Base-by-base conservation (phyloP, 2,797 vertebrate species). In the Balearica regulorum region DNA sequence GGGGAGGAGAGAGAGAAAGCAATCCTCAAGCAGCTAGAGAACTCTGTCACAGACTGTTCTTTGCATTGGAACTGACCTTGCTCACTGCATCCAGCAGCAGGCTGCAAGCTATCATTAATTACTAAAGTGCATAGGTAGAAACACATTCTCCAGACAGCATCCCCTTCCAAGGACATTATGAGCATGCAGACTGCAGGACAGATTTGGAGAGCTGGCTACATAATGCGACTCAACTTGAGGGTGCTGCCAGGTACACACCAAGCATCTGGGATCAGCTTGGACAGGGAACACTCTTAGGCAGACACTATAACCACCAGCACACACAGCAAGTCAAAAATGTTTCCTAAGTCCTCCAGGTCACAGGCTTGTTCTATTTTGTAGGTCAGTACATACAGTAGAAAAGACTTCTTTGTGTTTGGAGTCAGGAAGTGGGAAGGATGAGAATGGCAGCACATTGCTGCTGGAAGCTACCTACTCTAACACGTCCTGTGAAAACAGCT, bases 21-120 rank as follows among this genome's bases (percentile, higher is more conserved):
- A 64, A 55, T 4, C 60, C 79, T 15, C 46, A 31, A 20, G 62
- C 46, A 70, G 37, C 31, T 13, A 24, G 18, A 44, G 65, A 43
- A 25, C 66, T 8, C 7, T 13, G 54, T 8, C 26, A 25, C 1
- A 0, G 46, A 2, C 39, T 17, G 13, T 8, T 39, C 33, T 18
- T 33, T 5, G 43, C 78, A 37, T 5, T 10, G 17, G 62, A 41
- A 26, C 48, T 26, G 44, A 19, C n/a, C 55, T 81, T n/a, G 51
- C 12, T 28, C n/a, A 5, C 3, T 20, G 49, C 73, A 75, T 20
- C 44, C 84, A 51, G 71, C 57, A 66, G 62, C 39, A 39, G n/a
- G 49, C 69, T 65, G n/a, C 39, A 61, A 14, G 25, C 26, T 2
- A 3, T 41, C 19, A 2, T 26, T 16, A 43, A 85, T 41, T 26